Percentiles rank a stretch among this genome's conserved stretches.
Conservation (phyloP, 2,888 invertebrate species). For the Doris montereyensis region DNA sequence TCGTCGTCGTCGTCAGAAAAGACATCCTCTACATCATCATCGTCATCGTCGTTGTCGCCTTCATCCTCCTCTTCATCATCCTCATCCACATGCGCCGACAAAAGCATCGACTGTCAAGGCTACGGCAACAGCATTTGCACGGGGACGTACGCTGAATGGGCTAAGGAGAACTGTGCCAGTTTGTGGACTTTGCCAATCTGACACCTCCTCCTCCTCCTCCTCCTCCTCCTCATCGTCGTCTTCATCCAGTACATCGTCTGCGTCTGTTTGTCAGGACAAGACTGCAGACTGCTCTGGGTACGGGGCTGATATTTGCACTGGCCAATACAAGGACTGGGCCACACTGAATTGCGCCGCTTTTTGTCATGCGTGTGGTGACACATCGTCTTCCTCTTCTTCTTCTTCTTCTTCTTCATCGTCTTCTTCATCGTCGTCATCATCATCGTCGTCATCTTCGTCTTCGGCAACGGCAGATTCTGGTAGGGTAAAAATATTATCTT, state of each 20-base stretch:
- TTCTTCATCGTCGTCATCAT: too few species aligned
- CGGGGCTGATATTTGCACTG: slow-evolving; percentile 44
- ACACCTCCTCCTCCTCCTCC: not conserved
- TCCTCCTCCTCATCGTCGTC: not conserved
- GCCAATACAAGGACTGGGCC: slow-evolving; percentile 50
- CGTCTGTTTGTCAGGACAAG: slow-evolving; percentile 36
- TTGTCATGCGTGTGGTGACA: slow-evolving; percentile 44
- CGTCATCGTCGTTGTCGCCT: not conserved
- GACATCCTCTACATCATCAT: not conserved
- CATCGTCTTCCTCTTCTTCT: not conserved
- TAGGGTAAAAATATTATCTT: too few species aligned
- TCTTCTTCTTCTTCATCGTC: not conserved
- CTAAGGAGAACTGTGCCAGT: slow-evolving; percentile 50
- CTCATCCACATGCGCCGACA: slow-evolving; percentile 30
- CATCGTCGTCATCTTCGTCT: too few species aligned
- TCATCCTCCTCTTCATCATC: not conserved
- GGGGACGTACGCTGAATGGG: slow-evolving; percentile 51
- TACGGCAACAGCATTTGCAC: slow-evolving; percentile 51
- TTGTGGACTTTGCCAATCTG: slow-evolving; percentile 46
- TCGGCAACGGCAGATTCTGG: too few species aligned
- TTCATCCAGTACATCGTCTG: slow-evolving; percentile 3
- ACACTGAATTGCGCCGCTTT: slow-evolving; percentile 47
- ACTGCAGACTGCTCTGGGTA: slow-evolving; percentile 39
- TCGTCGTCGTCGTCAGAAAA: not conserved
- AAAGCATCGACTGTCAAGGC: slow-evolving; percentile 46